These are phyloP conservation scores for Drusus annulatus DNA, from an alignment of 1,140 invertebrate genomes.

Conservation along the genomic window DNA sequence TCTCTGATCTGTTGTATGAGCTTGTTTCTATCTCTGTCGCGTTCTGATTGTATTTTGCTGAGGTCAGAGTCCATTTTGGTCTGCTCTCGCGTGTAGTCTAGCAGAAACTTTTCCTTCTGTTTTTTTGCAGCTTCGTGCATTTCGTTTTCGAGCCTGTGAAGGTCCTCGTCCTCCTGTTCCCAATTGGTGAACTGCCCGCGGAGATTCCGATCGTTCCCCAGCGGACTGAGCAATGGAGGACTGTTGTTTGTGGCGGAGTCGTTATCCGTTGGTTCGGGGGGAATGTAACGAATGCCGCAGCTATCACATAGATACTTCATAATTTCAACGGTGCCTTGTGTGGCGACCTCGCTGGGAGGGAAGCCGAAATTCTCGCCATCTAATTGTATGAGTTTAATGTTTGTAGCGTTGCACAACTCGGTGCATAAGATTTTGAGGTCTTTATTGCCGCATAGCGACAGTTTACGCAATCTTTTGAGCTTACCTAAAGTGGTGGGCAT, in stretches of 20 bases:
- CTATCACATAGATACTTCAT: constrained; percentile 77
- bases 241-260: constrained; percentile 57
- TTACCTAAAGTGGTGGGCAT: constrained; percentile 78
- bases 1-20: constrained; percentile 73
- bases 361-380: constrained; percentile 76
- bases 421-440: constrained; percentile 74
- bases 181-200: constrained; percentile 59
- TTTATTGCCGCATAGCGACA: constrained; percentile 75
- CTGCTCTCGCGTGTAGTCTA: constrained; percentile 76
- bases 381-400: constrained; percentile 73
- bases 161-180: constrained; percentile 68
- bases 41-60: constrained; percentile 76
- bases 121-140: constrained; percentile 67
- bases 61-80: constrained; percentile 76
- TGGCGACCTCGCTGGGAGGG: constrained; percentile 75
- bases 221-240: constrained; percentile 45
- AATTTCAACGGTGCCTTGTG: constrained; percentile 75
- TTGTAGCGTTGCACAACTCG: constrained; percentile 74
- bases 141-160: constrained; percentile 66
- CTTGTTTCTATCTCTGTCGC: constrained; percentile 75
- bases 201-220: constrained; percentile 33
- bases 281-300: constrained; percentile 65
- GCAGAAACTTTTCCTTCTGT: constrained; percentile 73
- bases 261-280: constrained; percentile 59
- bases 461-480: constrained; percentile 72